Conservation (phyloP, 2,888 invertebrate genomes). For the Exephanes ischioxanthus region DNA sequence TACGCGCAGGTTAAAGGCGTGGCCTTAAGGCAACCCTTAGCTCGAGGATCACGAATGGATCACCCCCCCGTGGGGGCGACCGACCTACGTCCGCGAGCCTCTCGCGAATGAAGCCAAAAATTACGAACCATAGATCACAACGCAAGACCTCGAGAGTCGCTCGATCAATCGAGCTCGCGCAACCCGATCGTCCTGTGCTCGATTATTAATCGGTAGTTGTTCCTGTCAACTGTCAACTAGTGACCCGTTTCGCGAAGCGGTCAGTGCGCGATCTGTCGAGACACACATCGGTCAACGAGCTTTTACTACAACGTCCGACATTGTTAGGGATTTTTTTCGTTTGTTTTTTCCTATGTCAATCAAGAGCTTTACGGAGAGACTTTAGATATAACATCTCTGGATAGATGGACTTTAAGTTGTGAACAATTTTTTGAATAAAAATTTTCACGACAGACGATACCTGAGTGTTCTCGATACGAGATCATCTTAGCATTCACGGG, state of each 20-base stretch:
- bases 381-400: background rate
- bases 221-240: slow-evolving; percentile 9
- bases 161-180: slow-evolving; percentile 64
- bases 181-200: slow-evolving; percentile 51
- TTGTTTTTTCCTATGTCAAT: background rate
- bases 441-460: background rate
- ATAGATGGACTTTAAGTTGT: background rate
- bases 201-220: slow-evolving; percentile 66
- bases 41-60: slow-evolving; percentile 68
- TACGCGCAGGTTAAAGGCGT: slow-evolving; percentile 68
- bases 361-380: background rate
- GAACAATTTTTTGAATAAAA: background rate
- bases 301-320: background rate
- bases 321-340: background rate
- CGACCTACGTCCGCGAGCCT: slow-evolving; percentile 58
- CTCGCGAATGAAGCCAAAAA: slow-evolving; percentile 72
- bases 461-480: background rate
- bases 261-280: slow-evolving; percentile 4
- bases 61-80: slow-evolving; percentile 54
- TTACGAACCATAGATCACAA: slow-evolving; percentile 79
- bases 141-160: slow-evolving; percentile 68
- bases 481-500: background rate
- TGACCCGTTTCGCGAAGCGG: background rate
- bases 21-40: slow-evolving; percentile 69
- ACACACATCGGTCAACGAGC: background rate